Percentiles rank a stretch among this genome's conserved stretches.
Conservation (phyloP, 2,888 invertebrate species). For the Noctua pronuba region DNA sequence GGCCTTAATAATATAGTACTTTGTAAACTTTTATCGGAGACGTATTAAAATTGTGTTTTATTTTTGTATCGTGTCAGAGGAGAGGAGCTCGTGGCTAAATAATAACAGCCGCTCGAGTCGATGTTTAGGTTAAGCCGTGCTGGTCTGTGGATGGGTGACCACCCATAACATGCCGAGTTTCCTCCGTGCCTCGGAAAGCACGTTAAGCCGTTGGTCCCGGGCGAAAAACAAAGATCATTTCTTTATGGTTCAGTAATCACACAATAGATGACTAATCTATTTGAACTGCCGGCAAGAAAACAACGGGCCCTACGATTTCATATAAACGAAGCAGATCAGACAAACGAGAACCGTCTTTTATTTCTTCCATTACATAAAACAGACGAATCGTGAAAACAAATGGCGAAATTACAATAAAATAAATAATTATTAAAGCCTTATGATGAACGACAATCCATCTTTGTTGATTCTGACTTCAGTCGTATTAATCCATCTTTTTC, state of each 20-base stretch:
- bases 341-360: slow-evolving; percentile 21
- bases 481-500: slow-evolving; percentile 27
- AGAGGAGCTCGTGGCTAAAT: too few species aligned
- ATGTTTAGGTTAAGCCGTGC: too few species aligned
- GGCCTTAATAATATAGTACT: slow-evolving; percentile 25
- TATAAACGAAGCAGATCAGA: slow-evolving; percentile 31
- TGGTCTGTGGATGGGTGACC: too few species aligned
- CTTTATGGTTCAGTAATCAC: neutral
- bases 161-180: too few species aligned
- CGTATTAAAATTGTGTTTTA: neutral
- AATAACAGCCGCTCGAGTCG: too few species aligned
- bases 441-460: slow-evolving; percentile 34
- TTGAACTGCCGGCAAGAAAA: neutral
- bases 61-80: neutral
- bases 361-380: slow-evolving; percentile 17
- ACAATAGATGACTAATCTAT: too few species aligned
- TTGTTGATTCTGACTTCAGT: slow-evolving; percentile 41
- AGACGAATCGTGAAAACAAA: slow-evolving; percentile 30
- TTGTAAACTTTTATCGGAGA: slow-evolving; percentile 4
- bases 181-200: too few species aligned
- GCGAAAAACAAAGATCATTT: too few species aligned
- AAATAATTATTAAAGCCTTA: slow-evolving; percentile 23
- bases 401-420: slow-evolving; percentile 25
- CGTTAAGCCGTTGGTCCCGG: too few species aligned
- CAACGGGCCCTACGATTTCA: neutral